Evolutionary conservation across 2,113 vertebrate genomes (phyloP), one percentile per base, ranked within the genome.

Genomic region (Ornithorhynchus anatinus): DNA sequence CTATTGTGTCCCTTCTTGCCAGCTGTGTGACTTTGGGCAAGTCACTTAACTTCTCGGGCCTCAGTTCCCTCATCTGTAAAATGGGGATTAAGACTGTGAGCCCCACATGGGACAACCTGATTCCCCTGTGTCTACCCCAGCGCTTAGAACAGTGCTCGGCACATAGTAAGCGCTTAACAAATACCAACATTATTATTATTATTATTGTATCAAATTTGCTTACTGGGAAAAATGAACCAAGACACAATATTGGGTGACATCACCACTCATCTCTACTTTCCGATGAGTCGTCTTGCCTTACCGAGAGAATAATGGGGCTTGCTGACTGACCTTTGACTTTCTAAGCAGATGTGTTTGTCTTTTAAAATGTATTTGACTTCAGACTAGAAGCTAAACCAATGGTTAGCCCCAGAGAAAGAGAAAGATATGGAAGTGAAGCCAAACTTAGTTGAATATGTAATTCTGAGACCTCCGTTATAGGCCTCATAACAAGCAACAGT

Each of bases 1-100:
- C 70, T 87, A 84, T 79, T 79, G 75, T 89, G 89, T 88, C 79
- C 63, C 79, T 57, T n/a, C n/a, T n/a, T n/a, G n/a, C n/a, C n/a
- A n/a, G n/a, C n/a, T n/a, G n/a, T n/a, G n/a, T n/a, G n/a, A n/a
- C n/a, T n/a, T n/a, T n/a, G n/a, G n/a, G n/a, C n/a, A n/a, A n/a
- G n/a, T n/a, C n/a, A n/a, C n/a, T n/a, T n/a, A n/a, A n/a, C n/a
- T n/a, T n/a, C n/a, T n/a, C n/a, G n/a, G n/a, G n/a, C n/a, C n/a
- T n/a, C n/a, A n/a, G n/a, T n/a, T n/a, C n/a, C n/a, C n/a, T n/a
- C n/a, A n/a, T n/a, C n/a, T n/a, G n/a, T n/a, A n/a, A n/a, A n/a
- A n/a, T n/a, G n/a, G n/a, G n/a, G n/a, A n/a, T n/a, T n/a, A n/a
- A n/a, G n/a, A n/a, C n/a, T n/a, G n/a, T n/a, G n/a, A n/a, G n/a